Conservation (phyloP, 2,113 vertebrate species). For the Dromiciops gliroides region DNA sequence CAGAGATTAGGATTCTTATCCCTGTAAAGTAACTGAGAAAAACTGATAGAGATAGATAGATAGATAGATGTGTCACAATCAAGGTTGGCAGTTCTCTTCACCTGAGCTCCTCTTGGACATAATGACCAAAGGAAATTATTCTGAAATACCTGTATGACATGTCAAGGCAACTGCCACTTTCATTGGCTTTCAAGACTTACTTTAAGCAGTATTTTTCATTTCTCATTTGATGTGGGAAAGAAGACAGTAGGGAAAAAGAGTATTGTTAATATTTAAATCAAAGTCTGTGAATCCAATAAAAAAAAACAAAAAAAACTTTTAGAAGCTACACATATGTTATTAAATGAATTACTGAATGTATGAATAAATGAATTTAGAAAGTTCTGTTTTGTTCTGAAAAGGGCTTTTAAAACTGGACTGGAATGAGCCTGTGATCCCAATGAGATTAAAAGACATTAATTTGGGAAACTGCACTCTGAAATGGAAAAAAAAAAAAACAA, state of each 20-base stretch:
- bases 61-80: not conserved
- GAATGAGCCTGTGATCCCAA: not conserved
- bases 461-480: not conserved
- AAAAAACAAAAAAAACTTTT: not conserved
- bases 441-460: not conserved
- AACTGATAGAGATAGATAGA: not conserved
- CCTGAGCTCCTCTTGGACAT: not conserved
- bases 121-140: not conserved
- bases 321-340: not conserved
- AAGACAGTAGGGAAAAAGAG: not conserved
- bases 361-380: not conserved
- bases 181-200: not conserved
- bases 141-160: not conserved
- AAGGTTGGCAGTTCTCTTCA: not conserved
- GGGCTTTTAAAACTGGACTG: not conserved
- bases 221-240: not conserved
- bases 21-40: not conserved
- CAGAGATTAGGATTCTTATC: not conserved
- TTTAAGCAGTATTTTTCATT: not conserved
- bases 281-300: not conserved
- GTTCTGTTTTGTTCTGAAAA: not conserved
- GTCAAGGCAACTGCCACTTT: not conserved
- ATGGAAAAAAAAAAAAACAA: not conserved
- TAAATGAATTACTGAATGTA: not conserved
- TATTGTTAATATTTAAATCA: not conserved